phyloP scores from a whole-genome alignment of 2,888 invertebrate species.

The Phortica okadai region DNA sequence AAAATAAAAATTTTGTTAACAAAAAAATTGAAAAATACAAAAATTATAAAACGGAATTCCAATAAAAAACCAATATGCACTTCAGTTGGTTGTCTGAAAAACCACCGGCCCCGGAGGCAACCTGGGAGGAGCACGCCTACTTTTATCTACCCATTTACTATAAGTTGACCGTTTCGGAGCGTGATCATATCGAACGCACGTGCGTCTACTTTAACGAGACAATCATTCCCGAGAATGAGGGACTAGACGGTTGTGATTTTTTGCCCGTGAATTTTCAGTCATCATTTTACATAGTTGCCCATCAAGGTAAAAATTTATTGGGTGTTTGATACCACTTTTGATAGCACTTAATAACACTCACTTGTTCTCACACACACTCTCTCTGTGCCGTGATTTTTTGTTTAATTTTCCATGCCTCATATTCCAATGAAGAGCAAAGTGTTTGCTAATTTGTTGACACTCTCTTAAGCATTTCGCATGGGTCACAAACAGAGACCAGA shows the following conservation, averaged over 20 bases:
- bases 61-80: conserved; percentile 67
- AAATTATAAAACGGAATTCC: conserved; percentile 38
- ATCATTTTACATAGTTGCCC: conserved; percentile 76
- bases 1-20: conserved; percentile 40
- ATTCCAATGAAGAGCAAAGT: no score
- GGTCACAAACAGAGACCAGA: neutral
- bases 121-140: conserved; percentile 77
- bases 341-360: no score
- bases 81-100: conserved; percentile 74
- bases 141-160: conserved; percentile 75
- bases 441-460: no score
- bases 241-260: conserved; percentile 74
- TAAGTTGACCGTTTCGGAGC: conserved; percentile 77
- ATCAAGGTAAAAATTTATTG: conserved; percentile 75
- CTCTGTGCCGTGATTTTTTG: no score
- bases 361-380: no score
- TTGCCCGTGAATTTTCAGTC: conserved; percentile 76
- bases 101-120: conserved; percentile 77
- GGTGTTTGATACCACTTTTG: neutral
- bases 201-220: conserved; percentile 74
- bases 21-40: conserved; percentile 32
- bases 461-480: neutral
- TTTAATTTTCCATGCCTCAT: no score
- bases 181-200: conserved; percentile 75
- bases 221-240: conserved; percentile 72